Conservation (phyloP, 1,140 invertebrate species). For the Planococcus citri region DNA sequence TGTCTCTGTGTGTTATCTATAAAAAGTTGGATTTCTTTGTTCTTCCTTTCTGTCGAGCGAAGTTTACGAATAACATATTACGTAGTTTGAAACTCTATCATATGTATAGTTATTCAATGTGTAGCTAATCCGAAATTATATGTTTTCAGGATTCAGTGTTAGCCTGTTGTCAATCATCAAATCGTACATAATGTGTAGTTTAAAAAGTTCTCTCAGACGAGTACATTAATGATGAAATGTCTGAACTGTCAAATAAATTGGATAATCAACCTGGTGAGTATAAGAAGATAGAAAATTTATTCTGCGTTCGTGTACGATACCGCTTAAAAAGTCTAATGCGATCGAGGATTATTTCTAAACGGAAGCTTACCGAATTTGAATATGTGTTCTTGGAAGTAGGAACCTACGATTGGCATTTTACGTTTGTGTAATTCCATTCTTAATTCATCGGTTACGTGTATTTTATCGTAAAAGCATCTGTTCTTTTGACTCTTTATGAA, state of each 20-base stretch:
- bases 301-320: not conserved
- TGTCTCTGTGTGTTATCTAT: too few relatives aligned
- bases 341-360: not conserved
- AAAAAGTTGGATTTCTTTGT: too few relatives aligned
- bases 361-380: conserved; percentile 11
- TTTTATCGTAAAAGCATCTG: not conserved
- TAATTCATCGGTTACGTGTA: not conserved
- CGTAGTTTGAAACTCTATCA: too few relatives aligned
- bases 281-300: not conserved
- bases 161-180: too few relatives aligned
- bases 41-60: too few relatives aligned
- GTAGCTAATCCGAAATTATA: too few relatives aligned
- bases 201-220: not conserved
- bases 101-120: too few relatives aligned
- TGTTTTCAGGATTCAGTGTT: too few relatives aligned
- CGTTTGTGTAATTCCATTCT: conserved; percentile 11
- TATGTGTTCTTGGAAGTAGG: conserved; percentile 4
- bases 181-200: not conserved
- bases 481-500: not conserved
- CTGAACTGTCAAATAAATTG: conserved; percentile 9
- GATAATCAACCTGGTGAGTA: not conserved
- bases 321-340: not conserved
- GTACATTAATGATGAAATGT: conserved; percentile 14
- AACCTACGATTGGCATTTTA: not conserved
- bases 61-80: too few relatives aligned